Conservation (phyloP, 1,140 invertebrate species). For the Bursaphelenchus mucronatus region DNA sequence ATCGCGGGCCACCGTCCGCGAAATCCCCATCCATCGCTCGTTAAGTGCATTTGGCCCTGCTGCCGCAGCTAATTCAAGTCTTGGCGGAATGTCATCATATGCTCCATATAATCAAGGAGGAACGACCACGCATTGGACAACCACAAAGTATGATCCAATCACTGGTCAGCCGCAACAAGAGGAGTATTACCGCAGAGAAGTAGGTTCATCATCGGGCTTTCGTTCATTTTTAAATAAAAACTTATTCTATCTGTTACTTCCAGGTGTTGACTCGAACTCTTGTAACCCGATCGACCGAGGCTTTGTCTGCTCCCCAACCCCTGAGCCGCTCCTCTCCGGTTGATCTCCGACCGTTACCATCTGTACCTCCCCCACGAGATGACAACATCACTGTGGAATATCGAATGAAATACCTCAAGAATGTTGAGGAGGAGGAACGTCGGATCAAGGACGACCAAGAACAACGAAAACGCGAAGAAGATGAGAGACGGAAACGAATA, state of each 20-base stretch:
- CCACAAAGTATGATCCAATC: slow-evolving; percentile 20
- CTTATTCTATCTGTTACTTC: slow-evolving; percentile 4
- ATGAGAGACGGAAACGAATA: slow-evolving; percentile 49
- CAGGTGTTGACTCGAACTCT: slow-evolving; percentile 57
- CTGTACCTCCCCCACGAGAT: slow-evolving; percentile 38
- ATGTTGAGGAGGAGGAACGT: slow-evolving; percentile 54
- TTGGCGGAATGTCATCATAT: slow-evolving; percentile 19
- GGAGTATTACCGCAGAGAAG: slow-evolving; percentile 57
- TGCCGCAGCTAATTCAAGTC: slow-evolving; percentile 23
- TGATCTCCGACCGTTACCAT: slow-evolving; percentile 33
- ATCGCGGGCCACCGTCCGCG: slow-evolving; percentile 51
- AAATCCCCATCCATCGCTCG: slow-evolving; percentile 56
- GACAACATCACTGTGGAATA: slow-evolving; percentile 54
- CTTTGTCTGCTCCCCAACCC: slow-evolving; percentile 40
- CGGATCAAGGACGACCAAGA: slow-evolving; percentile 40
- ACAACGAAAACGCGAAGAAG: slow-evolving; percentile 48
- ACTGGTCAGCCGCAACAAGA: slow-evolving; percentile 28
- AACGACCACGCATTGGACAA: slow-evolving; percentile 27
- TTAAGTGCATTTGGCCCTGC: slow-evolving; percentile 44
- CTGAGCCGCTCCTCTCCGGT: slow-evolving; percentile 49
- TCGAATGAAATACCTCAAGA: slow-evolving; percentile 45
- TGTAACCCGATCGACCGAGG: slow-evolving; percentile 58
- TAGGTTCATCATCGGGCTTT: slow-evolving; percentile 13
- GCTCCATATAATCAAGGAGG: slow-evolving; percentile 8
- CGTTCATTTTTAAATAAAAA: neutral